phyloP scores from a whole-genome alignment of 2,113 vertebrate species.

The Leucopsar rothschildi region DNA sequence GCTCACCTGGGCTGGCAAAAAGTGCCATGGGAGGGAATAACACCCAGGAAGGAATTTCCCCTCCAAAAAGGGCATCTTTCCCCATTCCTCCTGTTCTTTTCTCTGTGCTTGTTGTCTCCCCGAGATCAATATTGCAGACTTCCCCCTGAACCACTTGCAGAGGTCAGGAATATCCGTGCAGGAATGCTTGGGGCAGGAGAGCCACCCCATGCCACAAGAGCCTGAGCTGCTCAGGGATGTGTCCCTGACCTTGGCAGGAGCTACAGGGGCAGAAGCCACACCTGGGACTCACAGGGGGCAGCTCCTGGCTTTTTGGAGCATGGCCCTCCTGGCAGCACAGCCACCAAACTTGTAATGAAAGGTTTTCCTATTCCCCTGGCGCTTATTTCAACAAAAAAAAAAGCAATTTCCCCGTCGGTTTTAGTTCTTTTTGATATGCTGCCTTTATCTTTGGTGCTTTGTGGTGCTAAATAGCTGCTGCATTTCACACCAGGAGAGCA shows the following conservation, averaged over 20 bases:
- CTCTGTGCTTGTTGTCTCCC: not conserved
- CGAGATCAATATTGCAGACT: not conserved
- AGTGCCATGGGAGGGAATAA: fast-evolving
- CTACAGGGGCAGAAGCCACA: not conserved
- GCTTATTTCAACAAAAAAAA: not conserved
- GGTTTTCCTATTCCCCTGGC: not conserved
- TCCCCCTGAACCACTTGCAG: not conserved
- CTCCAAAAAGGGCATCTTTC: not conserved
- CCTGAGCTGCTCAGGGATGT: fast-evolving
- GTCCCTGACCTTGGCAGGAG: not conserved
- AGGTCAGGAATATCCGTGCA: not conserved
- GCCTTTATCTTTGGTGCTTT: not conserved
- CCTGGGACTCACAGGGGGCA: not conserved
- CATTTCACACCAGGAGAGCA: not conserved
- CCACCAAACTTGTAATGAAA: not conserved
- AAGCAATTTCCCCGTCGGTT: not conserved
- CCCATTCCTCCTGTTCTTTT: not conserved
- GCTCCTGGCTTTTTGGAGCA: not conserved
- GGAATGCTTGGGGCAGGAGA: not conserved
- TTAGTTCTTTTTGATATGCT: not conserved
- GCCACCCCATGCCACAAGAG: not conserved
- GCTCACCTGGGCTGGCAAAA: not conserved
- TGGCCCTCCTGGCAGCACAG: not conserved
- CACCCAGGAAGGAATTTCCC: not conserved
- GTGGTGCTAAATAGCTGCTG: not conserved